phyloP scores from a whole-genome alignment of 2,888 invertebrate genomes.

The Drosophila diplacantha region DNA sequence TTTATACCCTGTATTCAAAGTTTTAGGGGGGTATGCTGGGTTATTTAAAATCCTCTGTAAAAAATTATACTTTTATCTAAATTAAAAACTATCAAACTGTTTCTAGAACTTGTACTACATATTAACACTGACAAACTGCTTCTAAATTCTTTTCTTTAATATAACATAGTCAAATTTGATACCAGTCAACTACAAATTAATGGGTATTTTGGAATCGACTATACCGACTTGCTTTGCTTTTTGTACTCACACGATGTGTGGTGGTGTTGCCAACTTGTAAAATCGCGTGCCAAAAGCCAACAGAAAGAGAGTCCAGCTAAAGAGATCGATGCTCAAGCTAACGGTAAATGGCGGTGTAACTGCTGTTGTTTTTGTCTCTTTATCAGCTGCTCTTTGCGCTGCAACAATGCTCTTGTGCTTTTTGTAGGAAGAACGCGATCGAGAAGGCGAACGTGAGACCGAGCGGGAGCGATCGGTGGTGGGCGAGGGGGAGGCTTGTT shows the following conservation, averaged over 20 bases:
- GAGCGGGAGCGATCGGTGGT: slow-evolving; percentile 32
- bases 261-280: slow-evolving; percentile 90
- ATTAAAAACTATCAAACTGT: background rate
- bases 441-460: slow-evolving; percentile 49
- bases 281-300: slow-evolving; percentile 87
- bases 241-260: slow-evolving; percentile 91
- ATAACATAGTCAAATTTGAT: background rate
- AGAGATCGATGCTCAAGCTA: slow-evolving; percentile 85
- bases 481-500: slow-evolving; percentile 46
- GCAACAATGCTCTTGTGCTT: slow-evolving; percentile 16
- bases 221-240: too few species aligned
- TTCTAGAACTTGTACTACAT: background rate
- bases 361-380: slow-evolving; percentile 1
- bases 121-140: too few species aligned
- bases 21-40: background rate
- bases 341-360: slow-evolving; percentile 77
- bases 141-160: too few species aligned
- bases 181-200: background rate
- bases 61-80: background rate
- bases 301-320: slow-evolving; percentile 84
- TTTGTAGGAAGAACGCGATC: slow-evolving; percentile 43
- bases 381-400: background rate
- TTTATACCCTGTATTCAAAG: slow-evolving; percentile 1
- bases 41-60: background rate
- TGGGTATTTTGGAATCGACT: too few species aligned